Percentiles rank a stretch among this genome's conserved stretches.
These are phyloP conservation scores for Tragelaphus strepsiceros DNA, from an alignment of 2,113 vertebrate genomes.

Conservation along the genomic window DNA sequence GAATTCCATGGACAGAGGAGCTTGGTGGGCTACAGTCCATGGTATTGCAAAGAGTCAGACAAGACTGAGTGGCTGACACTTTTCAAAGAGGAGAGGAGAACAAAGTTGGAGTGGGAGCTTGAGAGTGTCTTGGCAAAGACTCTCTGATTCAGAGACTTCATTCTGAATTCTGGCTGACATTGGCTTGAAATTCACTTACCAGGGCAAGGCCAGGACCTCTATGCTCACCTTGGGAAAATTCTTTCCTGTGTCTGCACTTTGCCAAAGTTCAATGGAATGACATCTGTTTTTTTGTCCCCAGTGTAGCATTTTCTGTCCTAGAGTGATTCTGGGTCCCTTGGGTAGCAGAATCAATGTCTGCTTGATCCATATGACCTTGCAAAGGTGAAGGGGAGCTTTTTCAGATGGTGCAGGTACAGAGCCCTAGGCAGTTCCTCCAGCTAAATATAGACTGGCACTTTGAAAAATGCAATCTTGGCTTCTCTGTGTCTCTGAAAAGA, in stretches of 20 bases:
- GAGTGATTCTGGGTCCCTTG: background rate
- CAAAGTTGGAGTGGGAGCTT: background rate
- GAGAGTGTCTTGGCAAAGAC: background rate
- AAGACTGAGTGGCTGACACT: background rate
- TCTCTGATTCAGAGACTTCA: background rate
- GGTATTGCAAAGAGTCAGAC: background rate
- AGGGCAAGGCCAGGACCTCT: background rate
- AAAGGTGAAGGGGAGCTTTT: background rate
- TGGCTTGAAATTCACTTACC: background rate
- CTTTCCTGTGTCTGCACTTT: background rate
- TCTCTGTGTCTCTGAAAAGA: background rate
- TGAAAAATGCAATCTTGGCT: background rate
- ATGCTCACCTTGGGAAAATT: background rate
- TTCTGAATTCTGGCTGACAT: background rate
- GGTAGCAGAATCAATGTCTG: background rate
- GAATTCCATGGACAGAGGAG: background rate
- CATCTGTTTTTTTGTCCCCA: rapidly evolving
- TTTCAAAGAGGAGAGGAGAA: background rate
- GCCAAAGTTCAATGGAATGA: background rate
- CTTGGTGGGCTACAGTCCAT: background rate
- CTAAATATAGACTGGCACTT: slow-evolving; percentile 45
- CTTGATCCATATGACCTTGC: background rate
- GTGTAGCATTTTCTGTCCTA: too few species aligned
- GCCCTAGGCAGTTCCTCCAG: background rate
- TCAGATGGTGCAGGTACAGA: background rate